Conservation (phyloP, 2,888 invertebrate genomes). For the Drepanosiphum platanoidis region DNA sequence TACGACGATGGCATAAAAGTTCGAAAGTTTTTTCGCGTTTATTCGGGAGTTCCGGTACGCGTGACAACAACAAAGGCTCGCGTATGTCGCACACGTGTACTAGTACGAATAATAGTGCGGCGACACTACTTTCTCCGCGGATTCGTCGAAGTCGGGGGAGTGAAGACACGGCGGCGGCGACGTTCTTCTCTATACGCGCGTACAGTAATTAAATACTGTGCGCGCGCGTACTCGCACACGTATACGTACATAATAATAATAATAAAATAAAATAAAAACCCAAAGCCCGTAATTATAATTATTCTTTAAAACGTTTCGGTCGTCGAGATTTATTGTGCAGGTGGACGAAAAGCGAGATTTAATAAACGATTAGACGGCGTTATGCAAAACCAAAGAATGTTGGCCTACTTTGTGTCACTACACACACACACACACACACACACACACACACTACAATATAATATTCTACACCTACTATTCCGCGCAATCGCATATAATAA, state of each 20-base stretch:
- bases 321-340: slow-evolving; percentile 21
- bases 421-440: too few species aligned
- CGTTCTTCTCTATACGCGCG: slow-evolving; percentile 4
- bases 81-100: too few species aligned
- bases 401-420: slow-evolving; percentile 60
- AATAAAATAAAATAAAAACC: too few species aligned
- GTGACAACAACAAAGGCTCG: slow-evolving; percentile 27
- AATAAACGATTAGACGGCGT: slow-evolving; percentile 32
- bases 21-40: slow-evolving; percentile 32
- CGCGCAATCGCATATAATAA: slow-evolving; percentile 7
- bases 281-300: slow-evolving; percentile 29
- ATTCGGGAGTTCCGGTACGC: slow-evolving; percentile 8
- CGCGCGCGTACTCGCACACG: not conserved
- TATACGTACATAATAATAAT: too few species aligned
- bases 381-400: slow-evolving; percentile 56
- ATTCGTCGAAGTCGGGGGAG: slow-evolving; percentile 12
- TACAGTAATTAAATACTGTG: not conserved
- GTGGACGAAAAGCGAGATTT: slow-evolving; percentile 27
- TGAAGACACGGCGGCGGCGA: too few species aligned
- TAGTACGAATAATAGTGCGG: not conserved
- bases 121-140: slow-evolving; percentile 36
- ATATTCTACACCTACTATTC: not conserved
- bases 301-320: slow-evolving; percentile 17
- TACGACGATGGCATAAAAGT: slow-evolving; percentile 6
- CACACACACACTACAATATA: too few species aligned